A percentile compares a stretch with the other conserved stretches of the same genome.
Conservation (phyloP, 2,888 invertebrate genomes). For the Eledona agricola region DNA sequence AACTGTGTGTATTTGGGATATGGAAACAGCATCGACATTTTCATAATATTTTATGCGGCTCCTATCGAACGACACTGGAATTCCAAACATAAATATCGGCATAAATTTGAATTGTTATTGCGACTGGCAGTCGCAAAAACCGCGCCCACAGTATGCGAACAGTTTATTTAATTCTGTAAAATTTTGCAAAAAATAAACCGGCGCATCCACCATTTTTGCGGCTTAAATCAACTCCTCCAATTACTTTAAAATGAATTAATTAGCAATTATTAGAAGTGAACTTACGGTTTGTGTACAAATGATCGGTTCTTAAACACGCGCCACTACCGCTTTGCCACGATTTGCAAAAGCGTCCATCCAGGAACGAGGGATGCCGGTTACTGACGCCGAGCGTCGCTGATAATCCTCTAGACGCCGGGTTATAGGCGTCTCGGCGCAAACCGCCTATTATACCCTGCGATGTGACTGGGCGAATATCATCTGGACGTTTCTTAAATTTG, state of each 20-base stretch:
- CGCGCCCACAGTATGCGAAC: background rate
- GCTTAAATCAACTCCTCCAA: no score
- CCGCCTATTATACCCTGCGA: slow-evolving; percentile 30
- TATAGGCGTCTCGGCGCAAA: slow-evolving; percentile 42
- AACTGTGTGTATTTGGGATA: no score
- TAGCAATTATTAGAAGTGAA: slow-evolving; percentile 1
- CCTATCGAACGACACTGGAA: no score
- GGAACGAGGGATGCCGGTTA: slow-evolving; percentile 52
- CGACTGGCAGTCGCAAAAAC: no score
- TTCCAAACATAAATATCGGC: no score
- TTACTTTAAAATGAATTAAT: background rate
- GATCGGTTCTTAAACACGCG: slow-evolving; percentile 24
- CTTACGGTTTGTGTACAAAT: slow-evolving; percentile 7
- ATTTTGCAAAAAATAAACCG: slow-evolving; percentile 1
- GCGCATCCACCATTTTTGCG: slow-evolving; percentile 12
- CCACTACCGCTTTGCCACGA: slow-evolving; percentile 25
- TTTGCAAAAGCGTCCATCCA: slow-evolving; percentile 47
- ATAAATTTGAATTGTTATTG: background rate
- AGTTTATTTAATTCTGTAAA: background rate
- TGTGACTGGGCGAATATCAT: slow-evolving; percentile 19
- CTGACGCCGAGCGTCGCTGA: slow-evolving; percentile 56
- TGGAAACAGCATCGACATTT: no score
- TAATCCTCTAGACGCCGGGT: slow-evolving; percentile 49
- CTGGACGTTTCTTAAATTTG: no score
- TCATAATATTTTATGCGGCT: no score